Percentiles rank a stretch among this genome's conserved stretches.
Conservation (phyloP, 2,888 invertebrate species). For the Tipula lateralis region DNA sequence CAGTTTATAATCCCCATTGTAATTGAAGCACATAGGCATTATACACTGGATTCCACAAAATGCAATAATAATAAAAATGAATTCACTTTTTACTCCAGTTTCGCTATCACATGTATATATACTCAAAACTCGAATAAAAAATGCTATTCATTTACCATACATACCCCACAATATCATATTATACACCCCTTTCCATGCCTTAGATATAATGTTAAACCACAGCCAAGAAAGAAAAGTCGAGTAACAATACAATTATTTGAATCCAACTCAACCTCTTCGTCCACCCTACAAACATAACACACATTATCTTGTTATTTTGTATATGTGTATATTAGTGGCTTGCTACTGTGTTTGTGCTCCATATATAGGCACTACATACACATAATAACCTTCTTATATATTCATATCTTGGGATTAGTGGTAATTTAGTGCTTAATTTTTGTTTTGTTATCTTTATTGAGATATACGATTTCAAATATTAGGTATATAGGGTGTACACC, state of each 20-base stretch:
- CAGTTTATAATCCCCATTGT: neutral
- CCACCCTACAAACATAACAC: neutral
- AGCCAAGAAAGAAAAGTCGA: neutral
- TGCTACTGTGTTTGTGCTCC: neutral
- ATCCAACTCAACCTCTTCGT: neutral
- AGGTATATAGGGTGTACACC: neutral
- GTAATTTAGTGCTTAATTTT: neutral
- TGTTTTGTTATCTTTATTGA: neutral
- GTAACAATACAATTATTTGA: neutral
- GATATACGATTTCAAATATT: neutral
- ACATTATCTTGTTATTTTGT: neutral
- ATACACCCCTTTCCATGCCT: neutral
- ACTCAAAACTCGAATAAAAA: neutral
- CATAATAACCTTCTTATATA: neutral
- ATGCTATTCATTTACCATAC: neutral
- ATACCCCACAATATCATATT: neutral
- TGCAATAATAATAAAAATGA: slow-evolving; percentile 11
- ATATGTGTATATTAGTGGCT: neutral
- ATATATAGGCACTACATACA: neutral
- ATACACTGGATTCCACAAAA: neutral
- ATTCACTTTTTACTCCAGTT: neutral
- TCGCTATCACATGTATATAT: neutral
- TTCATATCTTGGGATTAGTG: neutral
- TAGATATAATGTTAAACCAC: neutral
- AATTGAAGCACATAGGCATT: neutral